These are phyloP conservation scores for Mesorhabditis spiculigera DNA, from an alignment of 2,888 invertebrate genomes.

Conservation along the genomic window DNA sequence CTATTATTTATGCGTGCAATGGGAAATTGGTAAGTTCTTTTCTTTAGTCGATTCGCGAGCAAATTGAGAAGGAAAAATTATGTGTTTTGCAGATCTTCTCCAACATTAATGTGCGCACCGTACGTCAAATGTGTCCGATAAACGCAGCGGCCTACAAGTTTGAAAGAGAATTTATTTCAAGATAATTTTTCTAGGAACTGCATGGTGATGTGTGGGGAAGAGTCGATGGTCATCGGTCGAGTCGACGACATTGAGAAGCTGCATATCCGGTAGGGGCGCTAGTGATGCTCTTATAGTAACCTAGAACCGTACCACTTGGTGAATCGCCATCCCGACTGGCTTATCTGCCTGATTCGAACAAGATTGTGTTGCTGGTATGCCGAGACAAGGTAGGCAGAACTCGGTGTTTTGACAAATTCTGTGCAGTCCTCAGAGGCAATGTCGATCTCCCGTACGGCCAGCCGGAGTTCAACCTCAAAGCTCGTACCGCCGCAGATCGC, in stretches of 20 bases:
- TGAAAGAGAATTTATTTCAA: conserved; percentile 6
- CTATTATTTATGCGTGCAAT: background rate
- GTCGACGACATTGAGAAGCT: conserved; percentile 56
- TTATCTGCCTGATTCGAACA: conserved; percentile 85
- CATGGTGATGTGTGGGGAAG: conserved; percentile 82
- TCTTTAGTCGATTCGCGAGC: background rate
- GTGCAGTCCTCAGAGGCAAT: background rate
- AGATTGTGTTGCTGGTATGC: conserved; percentile 87
- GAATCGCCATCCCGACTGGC: conserved; percentile 88
- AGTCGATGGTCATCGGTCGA: conserved; percentile 74
- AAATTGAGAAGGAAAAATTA: no score
- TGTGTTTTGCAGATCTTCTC: conserved; percentile 52
- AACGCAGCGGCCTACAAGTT: conserved; percentile 86
- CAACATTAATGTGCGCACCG: conserved; percentile 64
- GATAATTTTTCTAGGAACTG: conserved; percentile 52
- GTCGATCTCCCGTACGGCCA: background rate
- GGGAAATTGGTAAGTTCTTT: conserved; percentile 42
- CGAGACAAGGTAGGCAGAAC: conserved; percentile 73
- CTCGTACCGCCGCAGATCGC: background rate
- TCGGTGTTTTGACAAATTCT: background rate
- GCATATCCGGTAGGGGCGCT: conserved; percentile 30
- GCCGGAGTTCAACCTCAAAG: background rate
- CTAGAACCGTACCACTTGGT: conserved; percentile 82
- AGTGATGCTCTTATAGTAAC: background rate
- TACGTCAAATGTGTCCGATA: conserved; percentile 94